Base-by-base conservation (phyloP, 35 echinoderm and acorn worm genomes). In the Heliocidaris erythrogramma region DNA sequence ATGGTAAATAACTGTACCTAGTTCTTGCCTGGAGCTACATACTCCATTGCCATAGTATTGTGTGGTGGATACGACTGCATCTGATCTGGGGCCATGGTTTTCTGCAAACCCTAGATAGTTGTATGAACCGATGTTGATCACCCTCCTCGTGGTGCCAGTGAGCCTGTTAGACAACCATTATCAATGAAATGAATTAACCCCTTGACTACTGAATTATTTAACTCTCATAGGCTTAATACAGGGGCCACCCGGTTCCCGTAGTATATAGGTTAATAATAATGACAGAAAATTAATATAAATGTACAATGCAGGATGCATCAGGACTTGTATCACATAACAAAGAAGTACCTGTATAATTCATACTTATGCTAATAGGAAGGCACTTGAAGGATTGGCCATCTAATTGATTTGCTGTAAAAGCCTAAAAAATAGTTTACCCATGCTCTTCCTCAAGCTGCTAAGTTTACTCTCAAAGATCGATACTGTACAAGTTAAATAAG, bases 41-140 rank as follows among this genome's bases (percentile, higher is more conserved):
- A 96, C 90, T 21, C 98, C 98, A 31, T 61, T 60, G 9, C 98
- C 98, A 91, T 99, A 99, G 5, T 96, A 24, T 13, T 94, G 87
- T 69, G 96, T 95, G 27, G 32, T 48, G 50, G 47, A 60, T 48
- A 86, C 42, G 5, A 97, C 97, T 16, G 42, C 52, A 94, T 95
- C 97, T 49, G 88, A 90, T 31, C 98, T 92, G 47, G 95, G 94
- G 4, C 98, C 98, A 30, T 87, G 53, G 32, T 96, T 99, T 93
- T 99, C 98, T 24, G 97, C 95, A 95, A 99, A 97, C 2, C 98
- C 98, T 27, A 99, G 96, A 60, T 99, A 99, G 88, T 99, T 99
- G 88, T 99, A 99, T 9, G 98, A 99, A 47, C 97, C 98, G 14
- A 99, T 90, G 93, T 97, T 99, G 61, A 97, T 94, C 47, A 90